These are phyloP conservation scores for Halocynthia aurantium DNA, from an alignment of 23 tunicate species.

Conservation along the genomic window DNA sequence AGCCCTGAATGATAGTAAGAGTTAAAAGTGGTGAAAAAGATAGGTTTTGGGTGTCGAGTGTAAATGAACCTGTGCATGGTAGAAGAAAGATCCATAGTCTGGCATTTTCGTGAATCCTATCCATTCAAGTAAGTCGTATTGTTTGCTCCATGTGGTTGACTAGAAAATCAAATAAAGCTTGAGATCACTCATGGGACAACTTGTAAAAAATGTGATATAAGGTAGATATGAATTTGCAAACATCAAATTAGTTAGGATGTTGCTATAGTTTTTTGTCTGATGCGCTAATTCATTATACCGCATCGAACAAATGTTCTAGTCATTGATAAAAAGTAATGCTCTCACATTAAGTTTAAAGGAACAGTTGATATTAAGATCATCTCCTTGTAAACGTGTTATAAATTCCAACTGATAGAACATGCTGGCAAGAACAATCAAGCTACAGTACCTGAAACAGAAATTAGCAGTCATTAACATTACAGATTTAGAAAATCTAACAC, in stretches of 20 bases:
- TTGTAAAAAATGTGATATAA: no score
- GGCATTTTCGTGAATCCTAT: constrained; percentile 39
- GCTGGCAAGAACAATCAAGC: constrained; percentile 33
- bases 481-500: no score
- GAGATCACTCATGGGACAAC: no score
- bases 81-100: constrained; percentile 33
- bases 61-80: constrained; percentile 51
- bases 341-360: constrained; percentile 26
- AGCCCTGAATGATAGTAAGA: constrained; percentile 42
- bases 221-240: no score
- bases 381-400: constrained; percentile 14
- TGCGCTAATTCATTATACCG: no score
- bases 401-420: constrained; percentile 81
- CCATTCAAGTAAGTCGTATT: constrained; percentile 19
- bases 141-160: neutral
- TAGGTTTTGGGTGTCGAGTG: neutral
- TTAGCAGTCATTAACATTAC: no score
- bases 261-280: no score
- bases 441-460: constrained; percentile 12
- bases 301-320: neutral
- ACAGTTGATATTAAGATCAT: constrained; percentile 42
- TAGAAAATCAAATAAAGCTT: neutral
- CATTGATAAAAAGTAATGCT: neutral
- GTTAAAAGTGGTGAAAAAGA: neutral
- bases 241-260: no score